phyloP scores from a whole-genome alignment of 1,140 invertebrate species.

The Hydropsyche tenuis region DNA sequence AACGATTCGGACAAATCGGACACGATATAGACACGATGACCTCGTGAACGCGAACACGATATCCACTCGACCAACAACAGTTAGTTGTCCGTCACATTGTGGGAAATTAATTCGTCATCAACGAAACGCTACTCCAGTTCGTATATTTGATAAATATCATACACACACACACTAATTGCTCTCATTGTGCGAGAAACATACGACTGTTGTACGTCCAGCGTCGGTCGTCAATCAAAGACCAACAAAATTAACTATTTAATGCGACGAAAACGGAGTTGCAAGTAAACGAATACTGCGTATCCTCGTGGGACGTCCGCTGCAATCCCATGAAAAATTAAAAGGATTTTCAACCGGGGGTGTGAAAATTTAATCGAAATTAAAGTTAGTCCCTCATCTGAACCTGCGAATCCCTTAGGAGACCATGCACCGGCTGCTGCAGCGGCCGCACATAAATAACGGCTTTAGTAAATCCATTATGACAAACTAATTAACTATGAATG shows the following conservation, averaged over 20 bases:
- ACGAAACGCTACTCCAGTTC: not conserved
- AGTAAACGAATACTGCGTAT: not conserved
- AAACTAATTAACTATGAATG: not conserved
- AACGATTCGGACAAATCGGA: conserved; percentile 4
- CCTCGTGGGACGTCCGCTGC: not conserved
- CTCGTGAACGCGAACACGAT: conserved; percentile 14
- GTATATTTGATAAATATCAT: not conserved
- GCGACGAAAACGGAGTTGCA: not conserved
- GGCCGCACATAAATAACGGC: conserved; percentile 12
- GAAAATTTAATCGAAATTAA: conserved; percentile 41
- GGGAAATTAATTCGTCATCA: conserved; percentile 27
- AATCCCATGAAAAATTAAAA: conserved; percentile 30
- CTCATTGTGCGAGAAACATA: too few relatives aligned
- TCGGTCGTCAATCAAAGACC: too few relatives aligned
- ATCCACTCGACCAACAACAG: conserved; percentile 8
- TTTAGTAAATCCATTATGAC: not conserved
- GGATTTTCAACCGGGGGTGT: conserved; percentile 2
- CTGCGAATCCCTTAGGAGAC: not conserved
- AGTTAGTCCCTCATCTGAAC: conserved; percentile 1
- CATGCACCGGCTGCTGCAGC: conserved; percentile 5
- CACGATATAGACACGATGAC: conserved; percentile 1
- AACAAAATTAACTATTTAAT: too few relatives aligned
- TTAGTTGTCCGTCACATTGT: not conserved
- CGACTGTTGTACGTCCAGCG: too few relatives aligned
- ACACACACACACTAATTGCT: not conserved